Evolutionary conservation across 2,888 invertebrate species (phyloP).

Genomic region (Tiliacea aurago): DNA sequence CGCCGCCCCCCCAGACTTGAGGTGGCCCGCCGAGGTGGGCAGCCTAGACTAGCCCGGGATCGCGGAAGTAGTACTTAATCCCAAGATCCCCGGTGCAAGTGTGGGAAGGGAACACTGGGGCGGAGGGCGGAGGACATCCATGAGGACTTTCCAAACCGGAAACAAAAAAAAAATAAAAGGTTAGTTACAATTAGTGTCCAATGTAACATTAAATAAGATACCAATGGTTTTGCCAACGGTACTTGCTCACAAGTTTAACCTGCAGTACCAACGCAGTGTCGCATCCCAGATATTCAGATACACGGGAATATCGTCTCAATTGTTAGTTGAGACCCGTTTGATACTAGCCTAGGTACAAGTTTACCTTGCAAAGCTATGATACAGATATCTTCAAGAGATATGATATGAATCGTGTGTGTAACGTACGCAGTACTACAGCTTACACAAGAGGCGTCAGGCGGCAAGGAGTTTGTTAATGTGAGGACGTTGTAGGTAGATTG

Average conservation of each 20-base stretch:
- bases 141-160: too few species aligned
- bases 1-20: too few species aligned
- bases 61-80: too few species aligned
- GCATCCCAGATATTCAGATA: conserved; percentile 50
- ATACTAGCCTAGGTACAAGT: conserved; percentile 36
- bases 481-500: too few species aligned
- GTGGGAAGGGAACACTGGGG: too few species aligned
- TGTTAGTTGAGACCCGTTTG: conserved; percentile 41
- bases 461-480: too few species aligned
- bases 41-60: too few species aligned
- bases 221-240: conserved; percentile 35
- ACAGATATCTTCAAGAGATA: conserved; percentile 24
- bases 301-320: conserved; percentile 39
- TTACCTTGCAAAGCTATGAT: conserved; percentile 11
- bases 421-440: background rate
- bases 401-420: conserved; percentile 5
- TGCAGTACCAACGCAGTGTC: conserved; percentile 43
- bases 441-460: background rate
- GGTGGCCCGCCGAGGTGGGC: too few species aligned
- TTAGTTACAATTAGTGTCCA: too few species aligned
- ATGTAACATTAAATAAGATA: background rate
- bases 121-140: too few species aligned
- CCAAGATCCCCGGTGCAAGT: too few species aligned
- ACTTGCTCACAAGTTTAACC: conserved; percentile 49
- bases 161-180: too few species aligned